Base-by-base conservation (phyloP, 2,113 vertebrate species). In the Chamaetylas fuelleborni region DNA sequence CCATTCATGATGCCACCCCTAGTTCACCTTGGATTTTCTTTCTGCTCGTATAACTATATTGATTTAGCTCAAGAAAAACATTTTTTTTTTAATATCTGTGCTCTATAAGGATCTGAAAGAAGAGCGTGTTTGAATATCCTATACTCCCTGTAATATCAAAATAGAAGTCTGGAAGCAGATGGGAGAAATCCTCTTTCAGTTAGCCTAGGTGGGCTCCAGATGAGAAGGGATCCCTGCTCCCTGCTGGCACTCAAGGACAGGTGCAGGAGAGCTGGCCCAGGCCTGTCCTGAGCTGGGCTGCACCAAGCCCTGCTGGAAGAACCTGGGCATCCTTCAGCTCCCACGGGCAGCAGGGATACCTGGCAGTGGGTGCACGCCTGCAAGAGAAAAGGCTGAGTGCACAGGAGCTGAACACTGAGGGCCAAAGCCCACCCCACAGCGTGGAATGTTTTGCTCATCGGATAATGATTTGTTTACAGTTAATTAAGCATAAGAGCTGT, bases 401-500 rank as follows among this genome's bases (percentile, higher is more conserved):
- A 9, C 6, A 29, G 9, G 23, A 62, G 54, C 62, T 25, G 67
- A 70, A 14, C 54, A 4, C 34, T 12, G 67, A 57, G 19, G 67
- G 64, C 50, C 58, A 58, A 90, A 54, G 58, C 11, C 69, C 64
- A 34, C 47, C 67, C 79, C 57, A 23, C 33, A 23, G 38, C 6
- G 45, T 81, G 91, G 79, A 93, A 94, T 86, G 94, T 76, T 93
- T 92, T 88, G 64, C 88, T 90, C 67, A 53, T 48, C 0, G 1
- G 36, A 61, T 91, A 90, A 82, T 48, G n/a, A 90, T 62, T 94
- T 89, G 81, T 87, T 92, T 93, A 93, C 79, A 50, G 78, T 88
- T 95, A 95, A 93, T 92, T 95, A 91, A 47, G 43, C 47, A 9
- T 88, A 65, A 93, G 76, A 94, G 80, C 42, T 88, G 76, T 83